Percentiles rank a stretch among this genome's conserved stretches.
phyloP scores from a whole-genome alignment of 2,888 invertebrate species.

The Strigamia crassipes region DNA sequence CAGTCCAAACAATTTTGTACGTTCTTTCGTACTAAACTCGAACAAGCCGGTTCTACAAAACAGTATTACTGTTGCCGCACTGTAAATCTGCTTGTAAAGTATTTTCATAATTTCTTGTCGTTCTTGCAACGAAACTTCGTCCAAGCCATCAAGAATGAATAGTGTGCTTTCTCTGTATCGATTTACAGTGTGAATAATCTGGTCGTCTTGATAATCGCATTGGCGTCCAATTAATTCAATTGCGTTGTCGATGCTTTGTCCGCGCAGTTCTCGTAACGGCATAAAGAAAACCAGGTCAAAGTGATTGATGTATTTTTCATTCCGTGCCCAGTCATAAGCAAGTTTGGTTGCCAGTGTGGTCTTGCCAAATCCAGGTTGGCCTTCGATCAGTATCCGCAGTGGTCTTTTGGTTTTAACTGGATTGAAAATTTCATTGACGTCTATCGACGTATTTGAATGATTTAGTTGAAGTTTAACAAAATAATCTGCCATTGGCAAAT shows the following conservation, averaged over 20 bases:
- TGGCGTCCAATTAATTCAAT: background rate
- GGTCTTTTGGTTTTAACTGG: background rate
- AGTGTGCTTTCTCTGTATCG: background rate
- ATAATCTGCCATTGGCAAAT: background rate
- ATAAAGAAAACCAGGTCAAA: slow-evolving; percentile 62
- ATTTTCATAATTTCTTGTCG: background rate
- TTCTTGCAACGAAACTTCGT: background rate
- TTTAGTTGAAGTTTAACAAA: background rate
- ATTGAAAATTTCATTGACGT: background rate
- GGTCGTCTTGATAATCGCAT: background rate
- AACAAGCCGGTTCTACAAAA: background rate
- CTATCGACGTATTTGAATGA: background rate
- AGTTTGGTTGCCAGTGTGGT: slow-evolving; percentile 46
- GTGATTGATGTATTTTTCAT: slow-evolving; percentile 61
- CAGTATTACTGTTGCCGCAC: background rate
- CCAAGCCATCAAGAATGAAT: background rate
- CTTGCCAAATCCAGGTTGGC: background rate
- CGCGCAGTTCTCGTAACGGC: background rate
- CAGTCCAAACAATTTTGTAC: background rate
- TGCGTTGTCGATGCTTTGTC: background rate
- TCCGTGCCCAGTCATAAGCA: slow-evolving; percentile 49
- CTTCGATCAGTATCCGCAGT: background rate
- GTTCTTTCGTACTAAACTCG: background rate
- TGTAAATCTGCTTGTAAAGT: background rate
- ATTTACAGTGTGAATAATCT: background rate